phyloP scores from a whole-genome alignment of 2,797 vertebrate species.

The Poeciliopsis turneri region DNA sequence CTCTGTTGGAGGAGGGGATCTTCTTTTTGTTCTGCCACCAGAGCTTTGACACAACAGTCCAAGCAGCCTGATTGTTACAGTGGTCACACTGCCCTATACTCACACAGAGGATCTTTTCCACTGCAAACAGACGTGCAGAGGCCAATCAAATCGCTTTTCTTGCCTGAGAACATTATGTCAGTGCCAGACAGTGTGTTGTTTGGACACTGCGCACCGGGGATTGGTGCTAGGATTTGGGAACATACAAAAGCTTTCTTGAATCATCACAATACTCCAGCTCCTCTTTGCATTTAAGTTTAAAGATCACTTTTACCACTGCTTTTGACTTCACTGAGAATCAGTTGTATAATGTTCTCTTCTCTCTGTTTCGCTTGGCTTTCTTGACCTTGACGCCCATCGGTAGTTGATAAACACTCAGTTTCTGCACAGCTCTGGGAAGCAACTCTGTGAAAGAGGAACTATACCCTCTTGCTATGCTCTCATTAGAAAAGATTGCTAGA shows the following conservation, averaged over 20 bases:
- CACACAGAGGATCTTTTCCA: conserved; percentile 50
- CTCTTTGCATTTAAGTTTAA: conserved; percentile 29
- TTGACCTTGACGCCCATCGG: conserved; percentile 42
- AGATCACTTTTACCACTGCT: conserved; percentile 34
- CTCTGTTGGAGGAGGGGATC: not conserved
- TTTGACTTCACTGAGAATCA: conserved; percentile 35
- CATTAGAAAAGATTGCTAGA: conserved; percentile 66
- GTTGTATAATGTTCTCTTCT: conserved; percentile 54
- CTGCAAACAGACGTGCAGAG: conserved; percentile 60
- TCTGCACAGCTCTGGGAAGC: conserved; percentile 67
- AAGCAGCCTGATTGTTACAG: conserved; percentile 34
- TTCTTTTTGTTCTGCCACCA: conserved; percentile 33
- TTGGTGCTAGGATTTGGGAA: conserved; percentile 64
- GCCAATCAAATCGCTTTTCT: conserved; percentile 58
- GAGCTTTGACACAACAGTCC: conserved; percentile 48
- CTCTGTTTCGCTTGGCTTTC: conserved; percentile 42
- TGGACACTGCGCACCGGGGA: conserved; percentile 48
- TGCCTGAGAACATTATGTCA: conserved; percentile 61
- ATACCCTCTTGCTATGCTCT: conserved; percentile 65
- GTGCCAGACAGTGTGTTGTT: conserved; percentile 60
- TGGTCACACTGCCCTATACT: conserved; percentile 62
- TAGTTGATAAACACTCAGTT: conserved; percentile 67
- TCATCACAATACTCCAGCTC: conserved; percentile 61
- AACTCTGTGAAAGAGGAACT: conserved; percentile 79
- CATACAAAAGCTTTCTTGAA: conserved; percentile 71